A percentile compares a stretch with the other conserved stretches of the same genome.
phyloP scores from a whole-genome alignment of 2,888 invertebrate genomes.

The Eumerus sabulonum region DNA sequence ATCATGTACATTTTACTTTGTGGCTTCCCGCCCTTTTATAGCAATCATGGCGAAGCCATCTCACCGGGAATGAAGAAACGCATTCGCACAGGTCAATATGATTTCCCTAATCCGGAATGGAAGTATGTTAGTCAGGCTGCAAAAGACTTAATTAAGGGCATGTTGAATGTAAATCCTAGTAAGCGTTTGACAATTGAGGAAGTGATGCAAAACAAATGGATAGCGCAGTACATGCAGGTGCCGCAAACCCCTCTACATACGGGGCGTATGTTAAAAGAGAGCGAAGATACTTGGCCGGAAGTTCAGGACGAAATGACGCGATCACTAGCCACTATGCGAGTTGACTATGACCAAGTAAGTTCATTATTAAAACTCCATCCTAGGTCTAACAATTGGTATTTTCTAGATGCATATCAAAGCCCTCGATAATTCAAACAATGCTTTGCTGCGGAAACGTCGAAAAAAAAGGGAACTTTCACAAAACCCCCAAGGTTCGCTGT shows the following conservation, averaged over 20 bases:
- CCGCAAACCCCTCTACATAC: slow-evolving; percentile 98
- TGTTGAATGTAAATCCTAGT: slow-evolving; percentile 96
- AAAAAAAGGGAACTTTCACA: slow-evolving; percentile 78
- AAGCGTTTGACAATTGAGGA: slow-evolving; percentile 93
- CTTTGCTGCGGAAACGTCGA: slow-evolving; percentile 91
- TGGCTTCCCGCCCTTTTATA: slow-evolving; percentile 99
- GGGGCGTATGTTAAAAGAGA: slow-evolving; percentile 91
- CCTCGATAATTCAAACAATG: slow-evolving; percentile 94
- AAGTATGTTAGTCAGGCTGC: slow-evolving; percentile 95
- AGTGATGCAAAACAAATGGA: slow-evolving; percentile 93
- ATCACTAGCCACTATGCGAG: slow-evolving; percentile 98
- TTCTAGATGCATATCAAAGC: slow-evolving; percentile 94
- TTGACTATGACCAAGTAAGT: slow-evolving; percentile 93
- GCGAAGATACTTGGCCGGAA: slow-evolving; percentile 96
- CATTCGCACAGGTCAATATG: slow-evolving; percentile 94
- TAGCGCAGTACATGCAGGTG: slow-evolving; percentile 89
- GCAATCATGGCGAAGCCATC: slow-evolving; percentile 97
- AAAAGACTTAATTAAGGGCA: slow-evolving; percentile 95
- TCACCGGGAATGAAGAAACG: slow-evolving; percentile 99
- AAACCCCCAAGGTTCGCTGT: slow-evolving; percentile 20
- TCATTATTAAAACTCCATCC: not conserved
- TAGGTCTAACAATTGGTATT: not conserved
- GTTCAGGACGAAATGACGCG: slow-evolving; percentile 99
- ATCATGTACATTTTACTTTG: slow-evolving; percentile 99
- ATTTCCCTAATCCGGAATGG: slow-evolving; percentile 98